A percentile compares a stretch with the other conserved stretches of the same genome.
Evolutionary conservation across 2,888 invertebrate genomes (phyloP).

Genomic region (Chloroclysta siterata): DNA sequence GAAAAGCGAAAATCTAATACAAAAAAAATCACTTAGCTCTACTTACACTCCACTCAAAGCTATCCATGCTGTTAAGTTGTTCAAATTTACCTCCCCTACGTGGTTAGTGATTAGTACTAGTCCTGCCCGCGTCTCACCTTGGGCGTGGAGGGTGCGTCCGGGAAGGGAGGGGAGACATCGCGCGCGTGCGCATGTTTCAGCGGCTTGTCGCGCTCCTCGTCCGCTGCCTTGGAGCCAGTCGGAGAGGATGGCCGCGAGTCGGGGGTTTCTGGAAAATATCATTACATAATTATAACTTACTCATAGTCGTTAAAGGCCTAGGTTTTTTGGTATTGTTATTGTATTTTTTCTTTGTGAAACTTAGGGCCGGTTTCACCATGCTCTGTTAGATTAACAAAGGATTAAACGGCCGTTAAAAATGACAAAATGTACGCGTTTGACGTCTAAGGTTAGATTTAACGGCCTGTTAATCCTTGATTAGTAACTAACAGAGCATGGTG

Average conservation of each 20-base stretch:
- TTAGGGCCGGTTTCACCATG: too few relatives aligned
- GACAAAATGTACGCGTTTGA: too few relatives aligned
- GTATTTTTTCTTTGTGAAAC: too few relatives aligned
- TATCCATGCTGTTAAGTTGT: conserved; percentile 21
- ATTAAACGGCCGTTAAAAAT: too few relatives aligned
- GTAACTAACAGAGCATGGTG: too few relatives aligned
- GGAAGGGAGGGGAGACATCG: conserved; percentile 81
- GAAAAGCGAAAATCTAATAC: too few relatives aligned
- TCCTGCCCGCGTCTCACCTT: conserved; percentile 73
- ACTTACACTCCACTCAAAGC: not conserved
- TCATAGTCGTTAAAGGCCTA: too few relatives aligned
- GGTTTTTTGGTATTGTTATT: too few relatives aligned
- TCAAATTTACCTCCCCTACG: conserved; percentile 19
- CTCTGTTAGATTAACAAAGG: too few relatives aligned
- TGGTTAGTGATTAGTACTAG: conserved; percentile 16
- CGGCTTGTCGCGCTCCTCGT: conserved; percentile 64
- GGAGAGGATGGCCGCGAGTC: conserved; percentile 41
- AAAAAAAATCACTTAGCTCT: not conserved
- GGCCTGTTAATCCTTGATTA: too few relatives aligned
- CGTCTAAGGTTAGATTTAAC: too few relatives aligned
- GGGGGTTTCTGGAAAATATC: conserved; percentile 31
- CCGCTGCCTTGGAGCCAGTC: conserved; percentile 32
- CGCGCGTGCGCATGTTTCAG: conserved; percentile 79
- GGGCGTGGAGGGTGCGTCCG: conserved; percentile 87
- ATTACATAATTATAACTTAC: too few relatives aligned